A percentile compares a stretch with the other conserved stretches of the same genome.
These are phyloP conservation scores for Pinctada fucata DNA, from an alignment of 2,888 invertebrate genomes.

Conservation along the genomic window DNA sequence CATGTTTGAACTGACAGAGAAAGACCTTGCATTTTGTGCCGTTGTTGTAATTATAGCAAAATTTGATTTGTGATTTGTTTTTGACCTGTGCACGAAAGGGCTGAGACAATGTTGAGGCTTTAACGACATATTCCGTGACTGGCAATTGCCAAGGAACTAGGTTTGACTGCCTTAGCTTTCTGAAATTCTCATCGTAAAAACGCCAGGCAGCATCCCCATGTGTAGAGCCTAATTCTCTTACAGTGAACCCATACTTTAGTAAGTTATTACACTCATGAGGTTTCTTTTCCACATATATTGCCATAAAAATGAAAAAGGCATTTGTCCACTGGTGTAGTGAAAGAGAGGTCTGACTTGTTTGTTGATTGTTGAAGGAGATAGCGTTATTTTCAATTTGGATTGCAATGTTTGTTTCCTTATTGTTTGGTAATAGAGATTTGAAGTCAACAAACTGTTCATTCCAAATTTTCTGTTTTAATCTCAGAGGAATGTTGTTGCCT, in stretches of 20 bases:
- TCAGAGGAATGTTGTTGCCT: slow-evolving; percentile 7
- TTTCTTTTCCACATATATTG: slow-evolving; percentile 14
- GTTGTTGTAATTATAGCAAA: neutral
- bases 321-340: slow-evolving; percentile 14
- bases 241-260: neutral
- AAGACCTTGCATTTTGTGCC: neutral
- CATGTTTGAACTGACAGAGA: slow-evolving; percentile 6
- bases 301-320: slow-evolving; percentile 20
- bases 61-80: neutral
- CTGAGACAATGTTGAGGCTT: neutral
- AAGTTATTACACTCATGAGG: slow-evolving; percentile 8
- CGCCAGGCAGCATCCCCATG: slow-evolving; percentile 15
- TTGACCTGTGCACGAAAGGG: neutral
- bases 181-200: slow-evolving; percentile 7
- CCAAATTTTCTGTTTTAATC: slow-evolving; percentile 26
- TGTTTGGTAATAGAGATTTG: neutral
- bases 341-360: neutral
- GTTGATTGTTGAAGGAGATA: neutral
- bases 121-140: neutral
- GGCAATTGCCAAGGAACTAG: neutral
- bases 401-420: slow-evolving; percentile 3
- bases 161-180: slow-evolving; percentile 1
- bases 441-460: slow-evolving; percentile 17
- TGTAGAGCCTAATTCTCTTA: slow-evolving; percentile 6
- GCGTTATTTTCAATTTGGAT: slow-evolving; percentile 10